Conservation (phyloP, 2,113 vertebrate species). For the Dipodomys ordii region DNA sequence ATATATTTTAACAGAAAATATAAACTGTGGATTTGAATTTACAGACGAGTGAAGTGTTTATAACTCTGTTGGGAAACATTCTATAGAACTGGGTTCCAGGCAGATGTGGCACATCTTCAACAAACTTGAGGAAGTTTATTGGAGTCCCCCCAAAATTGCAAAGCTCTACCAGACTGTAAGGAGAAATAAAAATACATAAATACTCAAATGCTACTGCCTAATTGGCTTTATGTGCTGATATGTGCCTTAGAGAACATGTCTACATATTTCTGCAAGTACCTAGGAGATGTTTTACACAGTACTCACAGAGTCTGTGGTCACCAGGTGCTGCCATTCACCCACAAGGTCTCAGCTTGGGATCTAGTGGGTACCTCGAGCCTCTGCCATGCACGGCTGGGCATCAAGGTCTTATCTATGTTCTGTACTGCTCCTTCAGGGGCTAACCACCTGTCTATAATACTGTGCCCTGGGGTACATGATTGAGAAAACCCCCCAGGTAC, state of each 20-base stretch:
- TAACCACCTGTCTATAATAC: not conserved
- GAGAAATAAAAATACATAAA: constrained; percentile 6
- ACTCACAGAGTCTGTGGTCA: not conserved
- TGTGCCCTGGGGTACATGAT: not conserved
- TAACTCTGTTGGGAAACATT: constrained; percentile 12
- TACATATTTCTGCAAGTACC: not conserved
- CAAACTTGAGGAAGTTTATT: not conserved
- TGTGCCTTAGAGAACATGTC: not conserved
- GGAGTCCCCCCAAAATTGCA: not conserved
- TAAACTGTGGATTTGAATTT: not conserved
- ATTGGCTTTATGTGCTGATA: not conserved
- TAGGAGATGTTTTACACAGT: not conserved
- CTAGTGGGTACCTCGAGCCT: not conserved
- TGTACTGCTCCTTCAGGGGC: not conserved
- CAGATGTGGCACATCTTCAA: constrained; percentile 21
- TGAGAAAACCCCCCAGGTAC: constrained; percentile 26
- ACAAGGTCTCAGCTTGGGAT: not conserved
- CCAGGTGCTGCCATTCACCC: not conserved
- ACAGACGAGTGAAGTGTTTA: not conserved
- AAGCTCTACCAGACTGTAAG: not conserved
- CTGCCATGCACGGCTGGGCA: not conserved
- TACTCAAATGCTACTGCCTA: not conserved
- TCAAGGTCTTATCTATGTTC: not conserved
- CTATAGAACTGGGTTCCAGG: not conserved
- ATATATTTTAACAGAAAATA: not conserved